phyloP scores from a whole-genome alignment of 2,797 vertebrate species.

The Neosalanx taihuensis region DNA sequence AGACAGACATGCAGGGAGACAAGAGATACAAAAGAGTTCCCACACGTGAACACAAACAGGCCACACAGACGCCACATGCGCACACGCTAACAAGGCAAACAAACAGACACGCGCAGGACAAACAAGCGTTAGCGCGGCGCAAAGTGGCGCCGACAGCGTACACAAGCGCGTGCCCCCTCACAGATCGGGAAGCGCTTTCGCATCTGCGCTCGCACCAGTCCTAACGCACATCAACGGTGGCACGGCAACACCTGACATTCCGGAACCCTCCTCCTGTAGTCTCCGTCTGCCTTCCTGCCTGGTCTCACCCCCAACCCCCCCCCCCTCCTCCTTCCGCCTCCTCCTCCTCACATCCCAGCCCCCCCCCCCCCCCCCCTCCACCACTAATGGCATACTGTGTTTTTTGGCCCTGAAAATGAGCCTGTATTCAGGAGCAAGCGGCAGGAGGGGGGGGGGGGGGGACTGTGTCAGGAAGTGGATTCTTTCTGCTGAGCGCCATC shows the following conservation, averaged over 20 bases:
- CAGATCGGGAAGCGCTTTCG: no score
- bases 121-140: no score
- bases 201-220: no score
- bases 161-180: no score
- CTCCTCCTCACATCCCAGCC: not conserved
- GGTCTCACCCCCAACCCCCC: constrained; percentile 34
- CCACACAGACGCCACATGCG: no score
- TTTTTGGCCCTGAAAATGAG: constrained; percentile 61
- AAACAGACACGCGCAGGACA: no score
- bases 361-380: constrained; percentile 29
- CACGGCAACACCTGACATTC: constrained; percentile 7
- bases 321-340: not conserved
- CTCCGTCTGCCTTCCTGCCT: constrained; percentile 21
- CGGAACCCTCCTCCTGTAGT: constrained; percentile 5
- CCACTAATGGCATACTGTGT: constrained; percentile 35
- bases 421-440: constrained; percentile 55
- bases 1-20: no score
- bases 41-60: no score
- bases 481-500: constrained; percentile 75
- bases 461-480: constrained; percentile 67
- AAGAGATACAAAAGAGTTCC: no score
- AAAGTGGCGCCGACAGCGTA: no score
- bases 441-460: constrained; percentile 53
- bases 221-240: constrained; percentile 18
- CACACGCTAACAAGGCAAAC: no score